Conservation (phyloP, 2,888 invertebrate species). For the Eustalomyia histrio region DNA sequence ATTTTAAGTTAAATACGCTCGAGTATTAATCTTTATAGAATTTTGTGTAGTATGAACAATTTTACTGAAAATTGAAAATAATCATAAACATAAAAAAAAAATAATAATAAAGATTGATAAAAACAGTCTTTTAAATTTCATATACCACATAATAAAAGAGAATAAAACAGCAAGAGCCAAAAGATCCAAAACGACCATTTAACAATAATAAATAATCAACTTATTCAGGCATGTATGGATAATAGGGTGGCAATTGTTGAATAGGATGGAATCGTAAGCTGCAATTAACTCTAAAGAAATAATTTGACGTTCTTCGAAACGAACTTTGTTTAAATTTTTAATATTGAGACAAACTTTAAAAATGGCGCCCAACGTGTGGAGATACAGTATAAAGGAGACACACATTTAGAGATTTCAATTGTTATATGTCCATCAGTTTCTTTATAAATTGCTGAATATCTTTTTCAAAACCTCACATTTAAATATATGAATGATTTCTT, state of each 20-base stretch:
- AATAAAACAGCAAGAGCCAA: conserved; percentile 21
- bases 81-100: conserved; percentile 54
- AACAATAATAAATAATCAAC: conserved; percentile 26
- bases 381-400: too few relatives aligned
- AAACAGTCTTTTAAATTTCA: conserved; percentile 25
- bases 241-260: not conserved
- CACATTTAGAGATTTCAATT: too few relatives aligned
- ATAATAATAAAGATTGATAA: conserved; percentile 53
- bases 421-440: too few relatives aligned
- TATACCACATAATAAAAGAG: conserved; percentile 12
- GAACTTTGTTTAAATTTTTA: too few relatives aligned
- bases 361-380: not conserved
- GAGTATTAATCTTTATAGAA: not conserved
- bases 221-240: conserved; percentile 6
- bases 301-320: too few relatives aligned
- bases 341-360: too few relatives aligned
- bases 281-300: too few relatives aligned
- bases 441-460: too few relatives aligned
- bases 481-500: too few relatives aligned
- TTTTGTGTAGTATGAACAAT: not conserved
- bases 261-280: too few relatives aligned
- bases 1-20: not conserved
- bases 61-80: conserved; percentile 56
- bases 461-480: too few relatives aligned
- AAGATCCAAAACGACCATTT: conserved; percentile 7